These are phyloP conservation scores for Mongoloraphidia duomilia DNA, from an alignment of 2,888 invertebrate species.

Conservation along the genomic window DNA sequence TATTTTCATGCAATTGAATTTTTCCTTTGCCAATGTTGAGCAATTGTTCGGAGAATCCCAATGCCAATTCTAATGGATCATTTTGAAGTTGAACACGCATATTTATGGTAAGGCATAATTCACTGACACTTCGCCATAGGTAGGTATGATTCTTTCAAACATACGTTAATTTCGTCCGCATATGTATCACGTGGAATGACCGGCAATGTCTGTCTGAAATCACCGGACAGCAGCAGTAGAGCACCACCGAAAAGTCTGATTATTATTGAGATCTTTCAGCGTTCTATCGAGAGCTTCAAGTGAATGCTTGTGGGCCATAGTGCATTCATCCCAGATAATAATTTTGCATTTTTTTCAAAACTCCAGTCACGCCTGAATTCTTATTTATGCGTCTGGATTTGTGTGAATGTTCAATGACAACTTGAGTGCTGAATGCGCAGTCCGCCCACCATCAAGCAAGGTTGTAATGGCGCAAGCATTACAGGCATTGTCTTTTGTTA, in stretches of 20 bases:
- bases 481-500: too few species aligned
- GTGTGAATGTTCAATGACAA: conserved; percentile 18
- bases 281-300: conserved; percentile 3
- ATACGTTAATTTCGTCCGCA: conserved; percentile 11
- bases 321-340: conserved; percentile 2
- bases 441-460: conserved; percentile 18
- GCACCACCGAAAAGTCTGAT: conserved; percentile 7
- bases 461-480: conserved; percentile 2
- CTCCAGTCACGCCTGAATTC: background rate
- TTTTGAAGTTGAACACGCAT: conserved; percentile 12
- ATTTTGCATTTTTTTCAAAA: conserved; percentile 1
- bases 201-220: conserved; percentile 12
- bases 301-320: conserved; percentile 3
- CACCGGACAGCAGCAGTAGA: conserved; percentile 10
- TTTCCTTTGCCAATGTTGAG: conserved; percentile 14
- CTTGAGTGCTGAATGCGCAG: conserved; percentile 23
- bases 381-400: background rate
- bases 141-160: conserved; percentile 9
- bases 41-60: conserved; percentile 10
- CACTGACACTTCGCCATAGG: conserved; percentile 11
- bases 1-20: conserved; percentile 6
- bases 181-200: conserved; percentile 5
- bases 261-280: conserved; percentile 5
- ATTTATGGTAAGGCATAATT: conserved; percentile 10
- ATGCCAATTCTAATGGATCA: conserved; percentile 9